Conservation (phyloP, 2,113 vertebrate genomes). For the Motacilla tschutschensis region DNA sequence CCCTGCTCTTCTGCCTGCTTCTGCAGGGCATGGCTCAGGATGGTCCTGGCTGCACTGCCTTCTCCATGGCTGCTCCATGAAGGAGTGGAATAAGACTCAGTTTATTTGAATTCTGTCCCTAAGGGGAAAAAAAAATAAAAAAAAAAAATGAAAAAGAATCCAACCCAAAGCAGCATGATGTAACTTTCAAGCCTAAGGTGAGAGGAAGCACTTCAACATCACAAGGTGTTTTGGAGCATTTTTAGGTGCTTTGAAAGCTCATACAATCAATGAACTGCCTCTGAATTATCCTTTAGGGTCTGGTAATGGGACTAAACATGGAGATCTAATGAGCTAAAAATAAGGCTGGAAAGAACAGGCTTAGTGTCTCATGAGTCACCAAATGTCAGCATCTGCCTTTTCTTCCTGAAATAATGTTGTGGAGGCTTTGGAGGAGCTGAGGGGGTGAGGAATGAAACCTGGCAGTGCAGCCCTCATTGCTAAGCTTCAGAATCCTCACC, state of each 20-base stretch:
- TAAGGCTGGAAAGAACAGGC: background rate
- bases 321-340: constrained; percentile 14
- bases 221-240: background rate
- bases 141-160: background rate
- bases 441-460: background rate
- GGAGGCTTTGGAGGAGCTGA: background rate
- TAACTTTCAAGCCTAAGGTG: background rate
- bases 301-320: background rate
- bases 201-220: background rate
- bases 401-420: background rate
- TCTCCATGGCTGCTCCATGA: background rate
- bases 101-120: background rate
- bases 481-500: background rate
- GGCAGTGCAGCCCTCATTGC: background rate
- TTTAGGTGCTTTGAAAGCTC: background rate
- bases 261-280: background rate
- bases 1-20: background rate
- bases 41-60: background rate
- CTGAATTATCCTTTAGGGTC: background rate
- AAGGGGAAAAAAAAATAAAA: background rate
- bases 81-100: background rate
- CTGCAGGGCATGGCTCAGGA: background rate
- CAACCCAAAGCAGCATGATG: background rate
- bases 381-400: constrained; percentile 22
- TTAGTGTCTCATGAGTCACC: constrained; percentile 44